Evolutionary conservation across 2,113 vertebrate species (phyloP).

Genomic region (Poeciliopsis retropinna): DNA sequence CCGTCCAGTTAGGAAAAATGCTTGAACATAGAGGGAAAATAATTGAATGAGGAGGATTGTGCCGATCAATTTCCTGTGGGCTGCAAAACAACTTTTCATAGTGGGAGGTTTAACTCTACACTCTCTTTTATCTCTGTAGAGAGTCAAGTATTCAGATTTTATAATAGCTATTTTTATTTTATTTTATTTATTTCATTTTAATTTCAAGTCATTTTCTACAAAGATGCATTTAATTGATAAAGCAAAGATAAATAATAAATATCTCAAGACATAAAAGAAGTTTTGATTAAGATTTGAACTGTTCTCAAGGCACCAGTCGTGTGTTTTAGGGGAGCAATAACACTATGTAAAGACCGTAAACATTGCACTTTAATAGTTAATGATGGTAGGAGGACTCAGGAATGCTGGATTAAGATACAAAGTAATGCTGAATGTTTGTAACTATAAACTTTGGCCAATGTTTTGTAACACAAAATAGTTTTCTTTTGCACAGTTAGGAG

Average conservation of each 20-base stretch:
- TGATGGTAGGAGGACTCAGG: conserved; percentile 26
- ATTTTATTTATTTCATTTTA: background rate
- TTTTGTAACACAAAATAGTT: background rate
- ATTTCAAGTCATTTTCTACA: background rate
- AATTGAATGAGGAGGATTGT: conserved; percentile 19
- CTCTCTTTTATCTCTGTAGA: background rate
- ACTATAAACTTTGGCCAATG: no score
- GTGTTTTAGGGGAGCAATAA: conserved; percentile 21
- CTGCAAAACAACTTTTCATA: background rate
- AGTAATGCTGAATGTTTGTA: no score
- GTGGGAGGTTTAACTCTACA: background rate
- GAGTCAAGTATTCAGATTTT: background rate
- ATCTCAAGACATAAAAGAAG: conserved; percentile 24
- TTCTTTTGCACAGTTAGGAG: conserved; percentile 10
- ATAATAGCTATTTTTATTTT: background rate
- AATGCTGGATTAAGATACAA: background rate
- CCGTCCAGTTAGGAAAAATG: conserved; percentile 40
- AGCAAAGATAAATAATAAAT: conserved; percentile 5
- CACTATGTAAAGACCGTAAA: conserved; percentile 27
- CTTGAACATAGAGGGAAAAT: conserved; percentile 12
- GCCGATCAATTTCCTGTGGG: conserved; percentile 6
- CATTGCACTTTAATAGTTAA: conserved; percentile 29
- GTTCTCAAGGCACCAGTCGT: conserved; percentile 39
- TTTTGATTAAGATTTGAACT: conserved; percentile 27
- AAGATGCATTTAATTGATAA: background rate